Percentiles rank a stretch among this genome's conserved stretches.
These are phyloP conservation scores for Tangara arthus DNA, from an alignment of 2,797 vertebrate species.

Conservation along the genomic window DNA sequence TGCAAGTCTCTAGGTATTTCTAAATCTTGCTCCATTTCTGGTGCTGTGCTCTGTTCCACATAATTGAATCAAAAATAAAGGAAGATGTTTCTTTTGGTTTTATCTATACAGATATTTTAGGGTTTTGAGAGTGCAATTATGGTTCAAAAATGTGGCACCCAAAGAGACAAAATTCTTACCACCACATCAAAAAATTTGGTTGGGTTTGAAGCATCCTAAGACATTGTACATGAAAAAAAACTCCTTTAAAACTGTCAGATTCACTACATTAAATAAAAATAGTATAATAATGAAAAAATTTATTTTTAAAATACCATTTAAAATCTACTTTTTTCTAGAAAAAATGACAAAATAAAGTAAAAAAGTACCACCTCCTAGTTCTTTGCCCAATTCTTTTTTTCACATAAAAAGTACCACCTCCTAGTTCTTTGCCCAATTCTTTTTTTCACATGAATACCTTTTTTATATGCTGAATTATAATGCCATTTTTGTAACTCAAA, in stretches of 20 bases:
- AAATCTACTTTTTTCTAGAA: neutral
- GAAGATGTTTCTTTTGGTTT: fast-evolving
- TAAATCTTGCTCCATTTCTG: neutral
- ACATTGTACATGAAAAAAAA: too few relatives aligned
- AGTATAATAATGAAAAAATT: neutral
- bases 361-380: neutral
- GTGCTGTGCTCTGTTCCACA: neutral
- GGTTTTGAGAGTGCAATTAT: neutral
- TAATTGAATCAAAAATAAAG: neutral
- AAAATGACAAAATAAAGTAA: neutral
- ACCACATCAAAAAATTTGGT: neutral
- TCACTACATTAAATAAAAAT: neutral
- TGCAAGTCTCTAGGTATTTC: neutral
- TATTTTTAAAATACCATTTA: neutral
- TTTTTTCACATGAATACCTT: neutral
- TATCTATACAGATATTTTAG: neutral
- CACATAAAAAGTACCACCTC: neutral
- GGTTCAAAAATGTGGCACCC: neutral
- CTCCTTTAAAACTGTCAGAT: neutral
- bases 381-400: neutral
- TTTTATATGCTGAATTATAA: neutral
- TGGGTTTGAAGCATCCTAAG: neutral
- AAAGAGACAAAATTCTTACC: neutral
- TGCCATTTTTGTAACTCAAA: neutral
- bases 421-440: neutral